Evolutionary conservation across 2,797 vertebrate species (phyloP), one percentile per base, ranked within the genome.

Genomic region (Eurystomus glaucurus): DNA sequence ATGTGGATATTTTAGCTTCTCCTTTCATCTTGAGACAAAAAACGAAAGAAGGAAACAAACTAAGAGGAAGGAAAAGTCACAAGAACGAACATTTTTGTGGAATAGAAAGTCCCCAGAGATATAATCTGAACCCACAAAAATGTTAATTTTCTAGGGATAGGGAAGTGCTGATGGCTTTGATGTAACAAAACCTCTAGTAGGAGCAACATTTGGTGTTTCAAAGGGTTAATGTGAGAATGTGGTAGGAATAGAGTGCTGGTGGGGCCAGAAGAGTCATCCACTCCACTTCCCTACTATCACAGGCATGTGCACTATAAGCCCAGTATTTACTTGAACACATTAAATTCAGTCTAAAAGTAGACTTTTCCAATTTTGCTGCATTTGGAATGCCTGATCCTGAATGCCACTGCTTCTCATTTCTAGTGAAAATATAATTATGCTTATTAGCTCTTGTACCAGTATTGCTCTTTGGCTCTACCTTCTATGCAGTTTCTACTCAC

Each of bases 101-200:
- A 68, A 95, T 68, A 22, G 39, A 33, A 80, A 52, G 62, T 89
- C 95, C 29, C 37, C 39, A 21, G 85, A 76, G 82, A 62, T 55
- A 35, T 33, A 77, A 95, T 71, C 4, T 66, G 58, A 93, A 77
- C 19, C 55, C 21, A 77, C 60, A 75, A 77, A 96, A 80, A 91
- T 92, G 89, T 57, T 95, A 95, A 94, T 92, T 95, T 96, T 85
- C 89, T 64, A 10, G 22, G 52, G 78, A 91, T 52, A 80, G 25
- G 84, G 60, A 97, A 95, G 65, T 88, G 89, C 14, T 93, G 75
- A 90, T 83, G 37, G 64, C 64, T 96, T 97, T 97, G 86, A 90
- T 95, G 71, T 95, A 68, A 83, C 55, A 91, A 93, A 85, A 64
- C 18, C 23, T 74, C 37, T 35, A 75, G 46, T 0, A 87, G 29